Percentiles rank a stretch among this genome's conserved stretches.
Evolutionary conservation across 2,113 vertebrate genomes (phyloP).

Genomic region (Albula glossodonta): DNA sequence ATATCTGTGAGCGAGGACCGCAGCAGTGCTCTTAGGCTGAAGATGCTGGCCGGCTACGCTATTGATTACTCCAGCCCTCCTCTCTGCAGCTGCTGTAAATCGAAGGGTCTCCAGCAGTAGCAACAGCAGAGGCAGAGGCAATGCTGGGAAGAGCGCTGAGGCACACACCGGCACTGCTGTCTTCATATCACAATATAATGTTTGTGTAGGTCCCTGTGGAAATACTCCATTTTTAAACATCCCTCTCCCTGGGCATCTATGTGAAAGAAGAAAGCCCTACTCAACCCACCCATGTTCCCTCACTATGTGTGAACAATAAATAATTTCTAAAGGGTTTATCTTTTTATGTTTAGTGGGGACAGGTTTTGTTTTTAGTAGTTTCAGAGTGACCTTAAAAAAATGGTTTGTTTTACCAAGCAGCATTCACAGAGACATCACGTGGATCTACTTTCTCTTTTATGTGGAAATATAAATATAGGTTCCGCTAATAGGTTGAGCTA

Average conservation of each 20-base stretch:
- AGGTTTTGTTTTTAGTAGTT: background rate
- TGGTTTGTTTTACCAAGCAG: background rate
- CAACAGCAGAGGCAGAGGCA: background rate
- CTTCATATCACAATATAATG: background rate
- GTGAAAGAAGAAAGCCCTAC: background rate
- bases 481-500: constrained; percentile 2
- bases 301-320: background rate
- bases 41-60: background rate
- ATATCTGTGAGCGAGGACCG: background rate
- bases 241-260: background rate
- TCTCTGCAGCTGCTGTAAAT: background rate
- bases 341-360: background rate
- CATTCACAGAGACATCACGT: background rate
- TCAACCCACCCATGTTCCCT: background rate
- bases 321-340: background rate
- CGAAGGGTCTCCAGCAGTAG: too few species aligned
- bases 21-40: background rate
- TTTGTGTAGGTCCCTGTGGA: background rate
- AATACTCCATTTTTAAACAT: background rate
- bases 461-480: constrained; percentile 6
- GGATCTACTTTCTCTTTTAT: background rate
- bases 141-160: background rate
- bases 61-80: background rate
- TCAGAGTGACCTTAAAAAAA: background rate
- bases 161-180: background rate